Base-by-base conservation (phyloP, 2,797 vertebrate species). In the Sebastes oblongus region DNA sequence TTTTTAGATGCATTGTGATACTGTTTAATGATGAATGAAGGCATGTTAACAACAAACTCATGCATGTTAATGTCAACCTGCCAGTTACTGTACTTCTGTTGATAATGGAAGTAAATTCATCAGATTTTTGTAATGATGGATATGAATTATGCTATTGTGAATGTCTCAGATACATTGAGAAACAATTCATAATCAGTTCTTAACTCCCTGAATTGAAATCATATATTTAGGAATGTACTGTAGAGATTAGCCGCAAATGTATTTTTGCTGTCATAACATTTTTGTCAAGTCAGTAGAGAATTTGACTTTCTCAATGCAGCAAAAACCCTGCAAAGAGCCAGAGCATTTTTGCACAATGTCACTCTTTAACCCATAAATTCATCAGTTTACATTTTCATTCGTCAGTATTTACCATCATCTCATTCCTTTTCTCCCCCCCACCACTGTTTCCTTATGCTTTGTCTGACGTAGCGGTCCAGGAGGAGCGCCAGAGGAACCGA, bases 401-500 rank as follows among this genome's bases (percentile, higher is more conserved):
- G 68, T 56, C 14, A 27, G 42, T 77, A 22, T 56, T 81, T 52
- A 61, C 27, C 66, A 56, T 29, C 36, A n/a, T 60, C 56, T 67
- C 67, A 39, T 76, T 11, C 20, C 36, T 24, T 66, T 46, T 27
- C 5, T 27, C 5, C 62, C 30, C 8, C 29, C 42, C 24, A 13
- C 55, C 25, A 14, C 36, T 73, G 0, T 78, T n/a, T 68, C 14
- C 73, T 52, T 58, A 0, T 84, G 32, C 76, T 62, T 75, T 75
- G 34, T 90, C 20, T 80, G 77, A 32, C 58, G 24, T 93, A 99
- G 98, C 98, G 25, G 98, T 99, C 65, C 98, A 99, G 88, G 98
- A 99, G 78, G 98, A 99, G 88, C 96, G 98, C 59, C 98, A 99
- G 94, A 96, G 98, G 89, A 97, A 97, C 90, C 94, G 96, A 75